A percentile compares a stretch with the other conserved stretches of the same genome.
phyloP scores from a whole-genome alignment of 92 coral and sea anemone species.

The Diadumene lineata region DNA sequence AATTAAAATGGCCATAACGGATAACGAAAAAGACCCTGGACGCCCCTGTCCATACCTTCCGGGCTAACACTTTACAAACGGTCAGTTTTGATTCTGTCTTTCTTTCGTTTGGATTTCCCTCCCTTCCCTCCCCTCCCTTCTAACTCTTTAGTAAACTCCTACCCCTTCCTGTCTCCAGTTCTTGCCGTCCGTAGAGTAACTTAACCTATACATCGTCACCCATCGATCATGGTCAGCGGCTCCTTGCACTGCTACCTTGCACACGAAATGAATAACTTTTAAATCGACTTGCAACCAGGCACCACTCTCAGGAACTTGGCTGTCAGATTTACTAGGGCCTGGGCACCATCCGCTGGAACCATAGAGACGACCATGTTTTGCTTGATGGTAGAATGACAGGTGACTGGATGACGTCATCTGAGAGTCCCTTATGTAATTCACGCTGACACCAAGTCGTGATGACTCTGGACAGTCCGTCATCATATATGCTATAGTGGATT shows the following conservation, averaged over 20 bases:
- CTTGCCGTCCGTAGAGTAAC: slow-evolving; percentile 21
- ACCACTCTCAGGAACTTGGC: not conserved
- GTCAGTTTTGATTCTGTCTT: too few relatives aligned
- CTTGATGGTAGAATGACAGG: not conserved
- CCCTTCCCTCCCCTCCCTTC: not conserved
- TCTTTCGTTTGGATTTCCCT: too few relatives aligned
- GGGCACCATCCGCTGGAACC: slow-evolving; percentile 30
- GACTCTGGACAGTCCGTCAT: not conserved
- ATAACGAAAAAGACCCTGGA: too few relatives aligned
- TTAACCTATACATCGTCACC: slow-evolving; percentile 6
- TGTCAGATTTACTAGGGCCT: not conserved
- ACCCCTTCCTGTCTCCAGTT: slow-evolving; percentile 27
- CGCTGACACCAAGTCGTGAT: not conserved
- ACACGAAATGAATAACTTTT: slow-evolving; percentile 16
- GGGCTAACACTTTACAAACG: too few relatives aligned
- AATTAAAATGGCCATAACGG: too few relatives aligned
- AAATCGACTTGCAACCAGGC: slow-evolving; percentile 36
- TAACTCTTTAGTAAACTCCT: not conserved
- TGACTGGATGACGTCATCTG: slow-evolving; percentile 40
- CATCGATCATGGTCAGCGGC: not conserved
- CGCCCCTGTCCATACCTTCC: too few relatives aligned
- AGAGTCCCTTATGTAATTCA: not conserved
- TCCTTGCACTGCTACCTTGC: slow-evolving; percentile 17
- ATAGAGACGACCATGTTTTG: slow-evolving; percentile 17
- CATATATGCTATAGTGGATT: not conserved